Evolutionary conservation across 1,140 invertebrate species (phyloP).

Genomic region (Saccostrea echinata): DNA sequence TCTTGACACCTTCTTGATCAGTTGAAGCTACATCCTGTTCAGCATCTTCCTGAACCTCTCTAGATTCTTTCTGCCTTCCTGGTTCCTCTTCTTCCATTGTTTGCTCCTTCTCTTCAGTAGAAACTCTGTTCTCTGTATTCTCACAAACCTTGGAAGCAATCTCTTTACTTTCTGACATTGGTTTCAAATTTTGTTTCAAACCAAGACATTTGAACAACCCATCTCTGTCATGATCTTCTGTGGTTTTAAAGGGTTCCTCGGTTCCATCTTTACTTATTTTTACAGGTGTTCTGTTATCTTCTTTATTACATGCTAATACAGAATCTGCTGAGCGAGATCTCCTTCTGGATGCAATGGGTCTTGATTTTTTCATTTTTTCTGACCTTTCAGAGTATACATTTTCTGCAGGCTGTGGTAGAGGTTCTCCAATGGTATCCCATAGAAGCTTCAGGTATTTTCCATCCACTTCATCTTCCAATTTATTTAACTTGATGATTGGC

Average conservation of each 20-base stretch:
- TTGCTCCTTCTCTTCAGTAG: background rate
- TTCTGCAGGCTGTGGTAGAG: background rate
- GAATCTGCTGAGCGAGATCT: background rate
- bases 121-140: background rate
- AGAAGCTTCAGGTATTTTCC: conserved; percentile 6
- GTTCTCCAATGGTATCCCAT: background rate
- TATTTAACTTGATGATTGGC: background rate
- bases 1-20: background rate
- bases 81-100: background rate
- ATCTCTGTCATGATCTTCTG: background rate
- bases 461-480: background rate
- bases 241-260: background rate
- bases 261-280: background rate
- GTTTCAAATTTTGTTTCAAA: background rate
- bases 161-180: background rate
- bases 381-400: background rate
- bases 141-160: background rate
- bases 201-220: background rate
- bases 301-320: background rate
- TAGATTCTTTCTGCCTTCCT: background rate
- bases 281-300: background rate
- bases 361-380: background rate
- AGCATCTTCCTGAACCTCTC: background rate
- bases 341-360: background rate
- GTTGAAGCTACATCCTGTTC: background rate